Conservation (phyloP, 2,888 invertebrate species). For the Tubiluchus corallicola region DNA sequence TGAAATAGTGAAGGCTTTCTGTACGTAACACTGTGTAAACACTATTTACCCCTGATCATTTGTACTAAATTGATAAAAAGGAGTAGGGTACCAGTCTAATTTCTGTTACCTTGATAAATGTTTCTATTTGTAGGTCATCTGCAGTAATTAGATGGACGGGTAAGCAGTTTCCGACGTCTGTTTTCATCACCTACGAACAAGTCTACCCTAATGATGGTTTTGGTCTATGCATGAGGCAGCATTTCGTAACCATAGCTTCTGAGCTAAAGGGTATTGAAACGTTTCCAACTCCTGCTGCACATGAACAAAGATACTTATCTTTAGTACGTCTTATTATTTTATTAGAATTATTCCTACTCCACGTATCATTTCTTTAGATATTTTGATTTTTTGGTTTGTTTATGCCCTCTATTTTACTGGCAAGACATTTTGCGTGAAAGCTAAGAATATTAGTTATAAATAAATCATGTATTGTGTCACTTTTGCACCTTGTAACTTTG, state of each 20-base stretch:
- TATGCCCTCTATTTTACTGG: too few relatives aligned
- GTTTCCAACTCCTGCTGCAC: constrained; percentile 24
- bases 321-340: constrained; percentile 19
- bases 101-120: too few relatives aligned
- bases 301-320: constrained; percentile 23
- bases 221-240: constrained; percentile 24
- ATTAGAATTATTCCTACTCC: constrained; percentile 7
- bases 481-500: too few relatives aligned
- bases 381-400: constrained; percentile 5
- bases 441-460: too few relatives aligned
- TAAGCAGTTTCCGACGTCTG: constrained; percentile 24
- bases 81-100: too few relatives aligned
- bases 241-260: constrained; percentile 29
- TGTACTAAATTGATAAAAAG: constrained; percentile 7
- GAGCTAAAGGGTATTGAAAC: constrained; percentile 28
- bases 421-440: too few relatives aligned
- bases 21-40: too few relatives aligned
- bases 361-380: too few relatives aligned
- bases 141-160: constrained; percentile 29
- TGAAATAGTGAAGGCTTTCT: too few relatives aligned
- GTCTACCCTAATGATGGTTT: constrained; percentile 22
- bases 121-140: constrained; percentile 21
- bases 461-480: too few relatives aligned
- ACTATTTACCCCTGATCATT: neutral
- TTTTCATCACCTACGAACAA: constrained; percentile 33